Percentiles rank a stretch among this genome's conserved stretches.
Evolutionary conservation across 2,113 vertebrate genomes (phyloP).

Genomic region (Aspiorhynchus laticeps): DNA sequence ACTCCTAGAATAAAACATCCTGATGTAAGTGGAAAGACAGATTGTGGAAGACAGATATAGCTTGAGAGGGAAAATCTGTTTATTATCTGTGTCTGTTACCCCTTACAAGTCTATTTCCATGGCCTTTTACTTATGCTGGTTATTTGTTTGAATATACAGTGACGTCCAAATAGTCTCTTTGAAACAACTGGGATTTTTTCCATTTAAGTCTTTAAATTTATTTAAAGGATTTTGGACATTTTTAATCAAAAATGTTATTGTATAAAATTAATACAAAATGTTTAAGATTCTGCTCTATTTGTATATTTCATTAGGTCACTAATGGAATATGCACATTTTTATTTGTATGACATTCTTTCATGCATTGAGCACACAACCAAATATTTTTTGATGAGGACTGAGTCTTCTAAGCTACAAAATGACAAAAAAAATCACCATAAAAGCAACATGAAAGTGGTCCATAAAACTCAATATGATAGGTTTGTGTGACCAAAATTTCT

Average conservation of each 20-base stretch:
- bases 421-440: neutral
- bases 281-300: neutral
- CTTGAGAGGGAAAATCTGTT: neutral
- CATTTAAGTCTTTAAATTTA: neutral
- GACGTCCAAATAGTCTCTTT: neutral
- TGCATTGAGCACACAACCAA: neutral
- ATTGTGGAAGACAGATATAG: neutral
- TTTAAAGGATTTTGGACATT: neutral
- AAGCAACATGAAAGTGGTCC: neutral
- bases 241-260: neutral
- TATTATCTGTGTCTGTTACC: neutral
- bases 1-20: constrained; percentile 11
- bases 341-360: neutral
- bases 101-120: neutral
- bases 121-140: neutral
- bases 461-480: neutral
- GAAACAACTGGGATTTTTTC: neutral
- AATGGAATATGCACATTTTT: neutral
- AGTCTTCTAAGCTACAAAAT: neutral
- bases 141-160: neutral
- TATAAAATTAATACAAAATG: neutral
- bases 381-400: neutral
- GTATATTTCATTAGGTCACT: neutral
- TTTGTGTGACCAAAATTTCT: neutral
- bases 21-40: neutral